Evolutionary conservation across 2,113 vertebrate species (phyloP).

Genomic region (Naja naja): DNA sequence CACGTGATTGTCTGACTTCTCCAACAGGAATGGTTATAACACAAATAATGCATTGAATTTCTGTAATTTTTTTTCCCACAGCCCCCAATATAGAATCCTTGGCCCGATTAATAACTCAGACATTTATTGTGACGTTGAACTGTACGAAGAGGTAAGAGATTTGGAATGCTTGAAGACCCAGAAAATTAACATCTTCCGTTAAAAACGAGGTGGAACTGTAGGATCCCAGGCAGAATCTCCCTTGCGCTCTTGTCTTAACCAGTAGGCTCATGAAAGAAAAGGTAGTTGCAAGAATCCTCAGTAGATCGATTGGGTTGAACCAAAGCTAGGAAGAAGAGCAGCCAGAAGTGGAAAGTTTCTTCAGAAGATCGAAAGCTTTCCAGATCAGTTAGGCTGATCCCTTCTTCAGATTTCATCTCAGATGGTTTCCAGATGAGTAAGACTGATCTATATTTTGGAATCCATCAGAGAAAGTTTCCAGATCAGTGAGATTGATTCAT

Average conservation of each 20-base stretch:
- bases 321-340: background rate
- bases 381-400: too few species aligned
- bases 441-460: too few species aligned
- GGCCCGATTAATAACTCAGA: conserved; percentile 84
- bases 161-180: background rate
- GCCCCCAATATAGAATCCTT: conserved; percentile 83
- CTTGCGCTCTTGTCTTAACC: background rate
- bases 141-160: conserved; percentile 87
- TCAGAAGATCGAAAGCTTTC: background rate
- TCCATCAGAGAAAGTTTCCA: too few species aligned
- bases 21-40: background rate
- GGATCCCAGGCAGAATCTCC: background rate
- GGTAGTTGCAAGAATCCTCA: background rate
- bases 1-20: fast-evolving
- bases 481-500: too few species aligned
- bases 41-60: background rate
- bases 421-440: too few species aligned
- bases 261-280: background rate
- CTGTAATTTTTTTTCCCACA: conserved; percentile 56
- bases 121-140: conserved; percentile 85
- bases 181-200: background rate
- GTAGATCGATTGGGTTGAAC: background rate
- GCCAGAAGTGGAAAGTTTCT: background rate
- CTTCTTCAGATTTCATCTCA: too few species aligned
- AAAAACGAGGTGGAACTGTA: background rate